phyloP scores from a whole-genome alignment of 2,797 vertebrate species.

The Spinus pinus region DNA sequence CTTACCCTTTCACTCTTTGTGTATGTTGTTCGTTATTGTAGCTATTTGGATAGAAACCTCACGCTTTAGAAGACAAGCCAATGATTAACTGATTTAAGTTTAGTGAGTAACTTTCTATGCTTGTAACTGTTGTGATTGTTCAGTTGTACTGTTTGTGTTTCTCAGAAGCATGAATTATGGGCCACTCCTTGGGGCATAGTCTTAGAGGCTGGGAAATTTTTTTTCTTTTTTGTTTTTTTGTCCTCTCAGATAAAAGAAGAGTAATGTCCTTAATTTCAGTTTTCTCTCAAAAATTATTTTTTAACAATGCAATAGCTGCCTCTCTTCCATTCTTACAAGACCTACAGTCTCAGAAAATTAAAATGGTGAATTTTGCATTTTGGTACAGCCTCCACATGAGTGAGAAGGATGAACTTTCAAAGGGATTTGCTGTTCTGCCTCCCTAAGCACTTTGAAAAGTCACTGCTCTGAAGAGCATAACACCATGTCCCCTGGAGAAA shows the following conservation, averaged over 20 bases:
- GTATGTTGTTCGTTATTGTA: slow-evolving; percentile 23
- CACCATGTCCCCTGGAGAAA: fast-evolving
- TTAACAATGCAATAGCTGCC: background rate
- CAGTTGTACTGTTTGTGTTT: slow-evolving; percentile 6
- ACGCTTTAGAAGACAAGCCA: slow-evolving; percentile 31
- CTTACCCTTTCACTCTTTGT: slow-evolving; percentile 5
- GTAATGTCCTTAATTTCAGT: background rate
- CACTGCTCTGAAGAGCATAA: background rate
- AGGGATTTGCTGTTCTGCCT: background rate
- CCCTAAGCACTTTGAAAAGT: background rate
- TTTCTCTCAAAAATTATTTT: background rate
- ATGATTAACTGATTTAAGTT: slow-evolving; percentile 43
- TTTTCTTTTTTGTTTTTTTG: background rate
- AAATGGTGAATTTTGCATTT: background rate
- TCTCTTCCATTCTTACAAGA: background rate
- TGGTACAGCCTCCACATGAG: background rate
- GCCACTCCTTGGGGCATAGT: background rate
- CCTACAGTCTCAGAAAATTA: background rate
- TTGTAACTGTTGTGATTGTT: slow-evolving; percentile 19
- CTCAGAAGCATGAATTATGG: background rate
- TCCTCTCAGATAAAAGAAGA: background rate
- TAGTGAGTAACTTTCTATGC: slow-evolving; percentile 21
- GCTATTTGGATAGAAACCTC: slow-evolving; percentile 34
- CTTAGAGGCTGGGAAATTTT: background rate
- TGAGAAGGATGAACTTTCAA: background rate